Evolutionary conservation across 2,797 vertebrate species (phyloP).

Genomic region (Hoplostethus atlanticus): DNA sequence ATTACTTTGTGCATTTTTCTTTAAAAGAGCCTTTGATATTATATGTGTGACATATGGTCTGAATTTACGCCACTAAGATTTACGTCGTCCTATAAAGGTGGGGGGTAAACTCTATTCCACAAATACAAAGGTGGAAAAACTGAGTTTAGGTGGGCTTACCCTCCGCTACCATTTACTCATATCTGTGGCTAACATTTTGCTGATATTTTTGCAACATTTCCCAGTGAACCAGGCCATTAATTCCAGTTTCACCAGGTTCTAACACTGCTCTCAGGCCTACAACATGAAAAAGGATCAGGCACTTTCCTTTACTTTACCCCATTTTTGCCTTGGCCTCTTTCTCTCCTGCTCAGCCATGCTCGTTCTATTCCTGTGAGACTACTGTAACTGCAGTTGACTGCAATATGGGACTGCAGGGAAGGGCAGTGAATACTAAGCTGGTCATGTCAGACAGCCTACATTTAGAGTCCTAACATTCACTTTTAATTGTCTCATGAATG

Average conservation of each 20-base stretch:
- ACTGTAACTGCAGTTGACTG: constrained; percentile 60
- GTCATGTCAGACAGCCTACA: constrained; percentile 55
- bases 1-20: constrained; percentile 3
- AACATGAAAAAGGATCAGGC: constrained; percentile 26
- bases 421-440: constrained; percentile 61
- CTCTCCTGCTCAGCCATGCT: constrained; percentile 31
- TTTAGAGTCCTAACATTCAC: constrained; percentile 34
- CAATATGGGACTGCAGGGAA: constrained; percentile 65
- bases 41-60: not conserved
- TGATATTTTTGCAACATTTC: not conserved
- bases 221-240: not conserved
- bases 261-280: constrained; percentile 5
- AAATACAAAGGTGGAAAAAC: not conserved
- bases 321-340: constrained; percentile 44
- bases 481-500: constrained; percentile 44
- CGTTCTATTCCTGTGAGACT: constrained; percentile 45
- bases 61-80: not conserved
- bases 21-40: not conserved
- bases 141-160: not conserved
- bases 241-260: not conserved
- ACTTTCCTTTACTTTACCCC: constrained; percentile 37
- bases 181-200: not conserved
- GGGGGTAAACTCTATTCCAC: not conserved
- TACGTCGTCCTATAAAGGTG: not conserved
- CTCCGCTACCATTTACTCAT: not conserved